Conservation (phyloP, 2,797 vertebrate genomes). For the Megaceryle alcyon region DNA sequence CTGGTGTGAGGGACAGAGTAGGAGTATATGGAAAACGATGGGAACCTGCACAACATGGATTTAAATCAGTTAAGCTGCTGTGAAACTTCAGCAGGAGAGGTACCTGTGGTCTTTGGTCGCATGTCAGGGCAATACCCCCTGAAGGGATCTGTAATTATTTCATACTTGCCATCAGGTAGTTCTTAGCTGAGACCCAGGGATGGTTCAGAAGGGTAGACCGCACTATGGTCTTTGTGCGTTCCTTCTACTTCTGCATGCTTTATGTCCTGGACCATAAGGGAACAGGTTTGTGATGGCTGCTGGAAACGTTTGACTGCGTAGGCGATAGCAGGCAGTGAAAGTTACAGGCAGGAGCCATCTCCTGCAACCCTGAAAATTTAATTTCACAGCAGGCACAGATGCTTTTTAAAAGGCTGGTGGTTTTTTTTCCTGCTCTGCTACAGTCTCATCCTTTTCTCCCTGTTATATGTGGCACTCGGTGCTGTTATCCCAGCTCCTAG, state of each 20-base stretch:
- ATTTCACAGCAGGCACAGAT: slow-evolving; percentile 27
- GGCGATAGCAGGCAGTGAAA: background rate
- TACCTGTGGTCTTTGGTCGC: background rate
- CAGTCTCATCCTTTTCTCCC: background rate
- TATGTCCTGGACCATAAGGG: background rate
- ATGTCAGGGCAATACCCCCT: background rate
- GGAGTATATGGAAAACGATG: fast-evolving
- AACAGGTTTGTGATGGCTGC: background rate
- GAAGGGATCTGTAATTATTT: background rate
- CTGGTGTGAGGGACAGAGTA: background rate
- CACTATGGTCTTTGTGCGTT: background rate
- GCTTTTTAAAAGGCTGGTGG: background rate
- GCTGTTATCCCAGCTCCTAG: background rate
- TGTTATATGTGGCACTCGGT: background rate
- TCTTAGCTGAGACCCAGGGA: background rate
- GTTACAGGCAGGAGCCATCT: background rate
- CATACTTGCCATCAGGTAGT: fast-evolving
- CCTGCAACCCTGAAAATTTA: background rate
- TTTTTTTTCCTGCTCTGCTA: background rate
- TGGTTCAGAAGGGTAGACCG: background rate
- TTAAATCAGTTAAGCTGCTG: background rate
- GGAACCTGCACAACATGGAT: background rate
- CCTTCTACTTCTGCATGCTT: background rate
- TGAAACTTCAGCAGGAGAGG: background rate
- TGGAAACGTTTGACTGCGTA: background rate